Conservation (phyloP, 2,113 vertebrate species). For the Paracanthobrama guichenoti region DNA sequence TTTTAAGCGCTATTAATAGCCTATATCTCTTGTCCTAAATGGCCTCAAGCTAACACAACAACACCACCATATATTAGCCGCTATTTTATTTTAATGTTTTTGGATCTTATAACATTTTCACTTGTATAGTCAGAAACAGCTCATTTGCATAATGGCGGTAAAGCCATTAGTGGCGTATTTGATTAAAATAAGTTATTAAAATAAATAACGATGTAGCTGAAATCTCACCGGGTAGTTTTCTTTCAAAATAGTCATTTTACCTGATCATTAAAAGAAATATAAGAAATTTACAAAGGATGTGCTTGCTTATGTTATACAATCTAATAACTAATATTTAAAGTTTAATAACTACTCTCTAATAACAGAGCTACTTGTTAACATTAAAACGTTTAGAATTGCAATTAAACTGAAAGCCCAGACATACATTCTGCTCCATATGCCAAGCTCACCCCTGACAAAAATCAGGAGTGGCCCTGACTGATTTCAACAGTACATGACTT, state of each 20-base stretch:
- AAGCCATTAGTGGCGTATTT: neutral
- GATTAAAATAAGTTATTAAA: neutral
- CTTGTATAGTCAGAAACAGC: neutral
- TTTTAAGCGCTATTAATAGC: neutral
- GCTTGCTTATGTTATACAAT: neutral
- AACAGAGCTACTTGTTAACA: neutral
- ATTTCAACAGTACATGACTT: slow-evolving; percentile 69
- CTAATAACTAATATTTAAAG: neutral
- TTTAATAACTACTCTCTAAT: neutral
- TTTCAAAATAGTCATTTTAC: neutral
- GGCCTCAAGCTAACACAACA: neutral
- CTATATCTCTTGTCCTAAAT: neutral
- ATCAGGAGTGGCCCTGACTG: slow-evolving; percentile 59
- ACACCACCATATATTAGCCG: neutral
- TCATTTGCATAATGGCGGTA: neutral
- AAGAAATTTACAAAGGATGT: neutral
- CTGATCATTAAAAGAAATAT: neutral
- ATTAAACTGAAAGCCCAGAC: slow-evolving; percentile 53
- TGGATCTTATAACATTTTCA: neutral
- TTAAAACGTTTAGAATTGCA: neutral
- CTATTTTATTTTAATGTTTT: neutral
- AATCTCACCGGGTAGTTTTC: neutral
- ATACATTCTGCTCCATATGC: slow-evolving; percentile 56
- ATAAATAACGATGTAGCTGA: neutral
- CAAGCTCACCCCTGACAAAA: slow-evolving; percentile 65